Base-by-base conservation (phyloP, 2,113 vertebrate genomes). In the Pheucticus melanocephalus region DNA sequence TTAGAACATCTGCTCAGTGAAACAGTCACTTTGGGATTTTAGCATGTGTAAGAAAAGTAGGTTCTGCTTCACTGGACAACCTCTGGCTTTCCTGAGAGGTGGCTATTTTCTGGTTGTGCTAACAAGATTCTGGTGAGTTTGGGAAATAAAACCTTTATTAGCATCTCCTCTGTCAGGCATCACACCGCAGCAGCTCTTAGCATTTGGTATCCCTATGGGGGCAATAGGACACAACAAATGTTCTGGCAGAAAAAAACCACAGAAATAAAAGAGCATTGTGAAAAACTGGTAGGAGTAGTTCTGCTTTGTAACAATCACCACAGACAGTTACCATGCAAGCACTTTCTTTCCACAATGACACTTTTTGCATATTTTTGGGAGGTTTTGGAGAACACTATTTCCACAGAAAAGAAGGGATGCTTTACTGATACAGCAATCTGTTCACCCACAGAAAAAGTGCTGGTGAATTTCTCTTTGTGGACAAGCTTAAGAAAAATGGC, bases 111-210 rank as follows among this genome's bases (percentile, higher is more conserved):
- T 5, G 3, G 16, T 22, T 64, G 27, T 60, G 63, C 54, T 70
- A 47, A n/a, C 11, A 70, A 66, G 54, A 16, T 33, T 35, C 35
- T 7, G 33, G 35, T 44, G 54, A 85, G 7, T n/a, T 90, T 81
- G 73, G 56, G 56, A 88, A 90, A 66, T 35, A 48, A 91, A 89
- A 77, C 27, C 5, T 54, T 88, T 82, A 72, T 71, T 75, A 72
- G 40, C 31, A 65, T 35, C 47, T 78, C 33, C 35, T 30, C 35
- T 73, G 61, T 42, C 28, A 85, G 15, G 54, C 25, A 50, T n/a
- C 40, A 53, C 2, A 4, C 20, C 1, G 1, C 28, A 78, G n/a
- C 24, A 88, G 25, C 40, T 95, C 27, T 59, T 48, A 85, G 50
- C 63, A 47, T 86, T 65, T 60, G 45, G 35, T 39, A 63, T 86